Evolutionary conservation across 2,113 vertebrate species (phyloP).

Genomic region (Planiliza haematocheilus): DNA sequence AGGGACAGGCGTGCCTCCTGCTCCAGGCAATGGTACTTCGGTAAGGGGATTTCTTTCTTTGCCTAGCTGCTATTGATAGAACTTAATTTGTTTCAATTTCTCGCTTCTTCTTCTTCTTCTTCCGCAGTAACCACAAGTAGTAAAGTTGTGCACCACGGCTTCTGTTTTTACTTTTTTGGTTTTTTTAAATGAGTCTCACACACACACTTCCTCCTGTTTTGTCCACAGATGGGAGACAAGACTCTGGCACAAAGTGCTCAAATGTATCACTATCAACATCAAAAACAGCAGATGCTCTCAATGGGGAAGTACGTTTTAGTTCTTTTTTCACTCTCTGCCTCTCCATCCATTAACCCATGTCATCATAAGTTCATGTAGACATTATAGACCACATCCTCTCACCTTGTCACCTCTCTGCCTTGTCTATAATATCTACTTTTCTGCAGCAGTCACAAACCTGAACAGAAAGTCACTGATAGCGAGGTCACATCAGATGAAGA

Average conservation of each 20-base stretch:
- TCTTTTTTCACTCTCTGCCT: neutral
- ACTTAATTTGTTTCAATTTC: neutral
- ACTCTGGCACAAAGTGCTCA: slow-evolving; percentile 93
- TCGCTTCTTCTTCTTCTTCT: slow-evolving; percentile 24
- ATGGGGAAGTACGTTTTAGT: slow-evolving; percentile 86
- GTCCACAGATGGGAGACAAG: slow-evolving; percentile 88
- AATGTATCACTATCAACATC: slow-evolving; percentile 98
- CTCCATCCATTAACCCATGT: neutral
- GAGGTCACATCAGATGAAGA: slow-evolving; percentile 92
- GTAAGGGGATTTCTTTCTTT: slow-evolving; percentile 75
- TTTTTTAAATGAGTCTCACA: slow-evolving; percentile 2
- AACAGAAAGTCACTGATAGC: slow-evolving; percentile 85
- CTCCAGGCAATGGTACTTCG: slow-evolving; percentile 78
- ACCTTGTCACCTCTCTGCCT: neutral
- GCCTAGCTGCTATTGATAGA: neutral
- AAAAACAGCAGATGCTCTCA: slow-evolving; percentile 97
- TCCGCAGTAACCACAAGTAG: neutral
- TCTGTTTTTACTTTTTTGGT: neutral
- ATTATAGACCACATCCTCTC: slow-evolving; percentile 7
- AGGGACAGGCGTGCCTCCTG: slow-evolving; percentile 59
- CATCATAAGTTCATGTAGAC: too few relatives aligned
- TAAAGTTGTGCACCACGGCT: neutral
- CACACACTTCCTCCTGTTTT: slow-evolving; percentile 13
- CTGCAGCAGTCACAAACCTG: slow-evolving; percentile 90
- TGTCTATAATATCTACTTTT: neutral